Base-by-base conservation (phyloP, 1,140 invertebrate genomes). In the Colletes latitarsis region DNA sequence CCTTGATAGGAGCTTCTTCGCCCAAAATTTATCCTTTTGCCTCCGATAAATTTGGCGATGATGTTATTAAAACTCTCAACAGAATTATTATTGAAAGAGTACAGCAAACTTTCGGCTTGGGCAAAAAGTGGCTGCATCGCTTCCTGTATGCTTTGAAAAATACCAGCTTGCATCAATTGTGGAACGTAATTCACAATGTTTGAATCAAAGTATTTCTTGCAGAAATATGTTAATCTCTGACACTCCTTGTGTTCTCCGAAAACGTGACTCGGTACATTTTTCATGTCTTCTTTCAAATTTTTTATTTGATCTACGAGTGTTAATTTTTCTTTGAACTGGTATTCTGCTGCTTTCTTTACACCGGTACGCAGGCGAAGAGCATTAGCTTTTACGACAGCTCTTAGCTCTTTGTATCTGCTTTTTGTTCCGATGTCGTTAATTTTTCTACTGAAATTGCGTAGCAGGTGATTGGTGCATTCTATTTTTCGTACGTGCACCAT, bases 401-500 rank as follows among this genome's bases (percentile, higher is more conserved):
- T 30, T 30, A 30, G 58, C 58, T 21, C 39, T 8, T 39, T 10
- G 15, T 17, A 6, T 14, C 53, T 9, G 10, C 55, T 21, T 76
- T 41, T 84, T 63, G 74, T 17, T 43, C 77, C 68, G 52, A 87
- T 70, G 53, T 39, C 63, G 1, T 39, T 46, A 30, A 87, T 49
- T 77, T 88, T 84, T 60, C 82, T 85, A 66, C 88, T 66, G 14
- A 85, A 63, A 71, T 90, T 89, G 62, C 86, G 66, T 4, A 89
- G 73, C 41, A 90, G 43, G 67, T 91, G 83, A 82, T 91, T 91
- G 71, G 21, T 68, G 78, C 90, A 91, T 89, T 92, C 84, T 52
- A 93, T 88, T 89, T 94, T 94, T 82, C 89, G 74, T 9, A 93
- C 87, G 19, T 46, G 67, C 39, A 89, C 62, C 12, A 14, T 15